phyloP scores from a whole-genome alignment of 2,888 invertebrate genomes.

The Galerucella nymphaeae region DNA sequence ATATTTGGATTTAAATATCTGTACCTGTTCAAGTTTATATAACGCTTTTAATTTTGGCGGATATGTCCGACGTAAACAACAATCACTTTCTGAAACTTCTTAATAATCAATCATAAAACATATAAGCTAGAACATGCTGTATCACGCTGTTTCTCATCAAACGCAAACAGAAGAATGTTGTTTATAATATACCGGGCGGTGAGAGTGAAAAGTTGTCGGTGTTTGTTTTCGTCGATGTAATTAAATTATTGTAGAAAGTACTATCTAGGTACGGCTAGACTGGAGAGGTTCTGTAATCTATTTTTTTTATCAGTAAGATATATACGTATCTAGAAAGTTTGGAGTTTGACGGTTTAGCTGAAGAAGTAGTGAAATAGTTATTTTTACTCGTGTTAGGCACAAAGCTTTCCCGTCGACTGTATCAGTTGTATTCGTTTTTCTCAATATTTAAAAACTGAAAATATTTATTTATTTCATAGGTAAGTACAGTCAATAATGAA shows the following conservation, averaged over 20 bases:
- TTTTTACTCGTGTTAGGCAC: too few species aligned
- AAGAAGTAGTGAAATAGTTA: too few species aligned
- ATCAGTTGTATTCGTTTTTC: too few species aligned
- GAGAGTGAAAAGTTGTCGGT: conserved; percentile 35
- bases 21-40: neutral
- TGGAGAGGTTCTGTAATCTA: neutral
- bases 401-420: too few species aligned
- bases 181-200: conserved; percentile 15
- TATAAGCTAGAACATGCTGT: neutral
- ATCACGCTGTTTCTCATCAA: conserved; percentile 3
- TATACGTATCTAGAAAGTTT: neutral
- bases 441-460: too few species aligned
- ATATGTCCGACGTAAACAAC: neutral
- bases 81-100: neutral
- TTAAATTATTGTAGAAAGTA: conserved; percentile 20
- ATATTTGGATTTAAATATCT: too few species aligned
- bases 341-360: neutral
- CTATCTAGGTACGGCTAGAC: neutral
- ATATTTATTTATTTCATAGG: too few species aligned
- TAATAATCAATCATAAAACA: neutral
- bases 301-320: neutral
- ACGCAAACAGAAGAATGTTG: conserved; percentile 3
- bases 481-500: too few species aligned
- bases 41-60: conserved; percentile 1
- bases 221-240: conserved; percentile 27